phyloP scores from a whole-genome alignment of 2,113 vertebrate genomes.

The Stigmatopora nigra region DNA sequence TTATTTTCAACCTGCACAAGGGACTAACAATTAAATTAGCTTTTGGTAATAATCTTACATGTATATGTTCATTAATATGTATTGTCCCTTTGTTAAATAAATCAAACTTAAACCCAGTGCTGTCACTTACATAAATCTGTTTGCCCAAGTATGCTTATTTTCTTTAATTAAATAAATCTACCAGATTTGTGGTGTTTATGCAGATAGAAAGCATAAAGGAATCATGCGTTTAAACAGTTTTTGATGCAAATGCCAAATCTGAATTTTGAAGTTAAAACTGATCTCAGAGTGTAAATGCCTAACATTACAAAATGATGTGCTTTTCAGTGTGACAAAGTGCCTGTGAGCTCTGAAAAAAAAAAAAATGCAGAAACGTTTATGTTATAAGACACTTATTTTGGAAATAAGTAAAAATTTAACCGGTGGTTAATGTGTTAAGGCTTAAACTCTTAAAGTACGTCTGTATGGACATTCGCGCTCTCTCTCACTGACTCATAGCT shows the following conservation, averaged over 20 bases:
- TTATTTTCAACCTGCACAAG: too few relatives aligned
- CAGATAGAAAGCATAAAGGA: too few relatives aligned
- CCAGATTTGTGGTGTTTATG: too few relatives aligned
- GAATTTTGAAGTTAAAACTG: conserved; percentile 20
- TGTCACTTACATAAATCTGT: too few relatives aligned
- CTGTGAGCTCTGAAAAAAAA: conserved; percentile 4
- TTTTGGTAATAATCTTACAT: too few relatives aligned
- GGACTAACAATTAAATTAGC: too few relatives aligned
- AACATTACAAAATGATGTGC: neutral
- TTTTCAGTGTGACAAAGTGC: conserved; percentile 1
- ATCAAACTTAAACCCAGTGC: too few relatives aligned
- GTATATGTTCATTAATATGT: too few relatives aligned
- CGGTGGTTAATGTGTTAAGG: conserved; percentile 29
- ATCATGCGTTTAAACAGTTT: conserved; percentile 3
- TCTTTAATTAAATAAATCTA: too few relatives aligned
- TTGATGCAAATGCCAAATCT: neutral
- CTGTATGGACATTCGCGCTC: neutral
- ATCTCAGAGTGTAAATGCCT: conserved; percentile 20
- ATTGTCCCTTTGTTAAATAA: too few relatives aligned
- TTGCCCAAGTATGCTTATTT: too few relatives aligned
- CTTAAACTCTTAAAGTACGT: neutral
- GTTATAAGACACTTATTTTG: conserved; percentile 13
- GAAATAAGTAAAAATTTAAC: conserved; percentile 31
- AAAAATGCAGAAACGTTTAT: conserved; percentile 42
- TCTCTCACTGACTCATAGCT: neutral